Percentiles rank a stretch among this genome's conserved stretches.
phyloP scores from a whole-genome alignment of 1,140 invertebrate species.

The Drosophila murphyi region DNA sequence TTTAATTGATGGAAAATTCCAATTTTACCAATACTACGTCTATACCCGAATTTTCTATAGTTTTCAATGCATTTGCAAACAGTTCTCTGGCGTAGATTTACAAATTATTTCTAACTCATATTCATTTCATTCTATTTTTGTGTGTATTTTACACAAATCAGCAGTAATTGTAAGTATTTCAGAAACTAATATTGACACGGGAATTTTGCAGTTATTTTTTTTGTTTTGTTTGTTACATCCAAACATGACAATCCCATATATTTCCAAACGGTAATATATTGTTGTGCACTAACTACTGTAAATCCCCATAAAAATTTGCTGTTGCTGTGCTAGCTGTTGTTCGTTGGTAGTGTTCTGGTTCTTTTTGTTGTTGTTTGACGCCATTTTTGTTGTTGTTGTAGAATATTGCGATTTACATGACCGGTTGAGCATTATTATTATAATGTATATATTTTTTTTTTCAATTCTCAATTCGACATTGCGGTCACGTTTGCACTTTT shows the following conservation, averaged over 20 bases:
- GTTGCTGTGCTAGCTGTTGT: slow-evolving; percentile 12
- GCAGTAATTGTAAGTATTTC: neutral
- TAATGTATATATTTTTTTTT: neutral
- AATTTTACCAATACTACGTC: no score
- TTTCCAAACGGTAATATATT: neutral
- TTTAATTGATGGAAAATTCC: no score
- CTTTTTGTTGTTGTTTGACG: slow-evolving; percentile 22
- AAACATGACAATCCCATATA: slow-evolving; percentile 28
- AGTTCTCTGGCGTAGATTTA: neutral
- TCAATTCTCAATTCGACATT: slow-evolving; percentile 50
- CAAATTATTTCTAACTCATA: neutral
- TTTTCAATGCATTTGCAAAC: no score
- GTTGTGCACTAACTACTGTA: slow-evolving; percentile 16
- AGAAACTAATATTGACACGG: neutral
- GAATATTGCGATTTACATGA: slow-evolving; percentile 73
- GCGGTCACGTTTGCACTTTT: slow-evolving; percentile 71
- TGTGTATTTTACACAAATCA: neutral
- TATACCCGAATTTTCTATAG: no score
- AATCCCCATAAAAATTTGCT: slow-evolving; percentile 21
- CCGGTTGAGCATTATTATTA: slow-evolving; percentile 44
- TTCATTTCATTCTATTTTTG: neutral
- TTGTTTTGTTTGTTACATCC: neutral
- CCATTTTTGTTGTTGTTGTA: slow-evolving; percentile 18
- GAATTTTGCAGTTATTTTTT: neutral
- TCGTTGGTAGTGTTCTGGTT: neutral